Percentiles rank a stretch among this genome's conserved stretches.
Evolutionary conservation across 64 coral and sea anemone genomes (phyloP).

Genomic region (Hydrozoanthus tunicans): DNA sequence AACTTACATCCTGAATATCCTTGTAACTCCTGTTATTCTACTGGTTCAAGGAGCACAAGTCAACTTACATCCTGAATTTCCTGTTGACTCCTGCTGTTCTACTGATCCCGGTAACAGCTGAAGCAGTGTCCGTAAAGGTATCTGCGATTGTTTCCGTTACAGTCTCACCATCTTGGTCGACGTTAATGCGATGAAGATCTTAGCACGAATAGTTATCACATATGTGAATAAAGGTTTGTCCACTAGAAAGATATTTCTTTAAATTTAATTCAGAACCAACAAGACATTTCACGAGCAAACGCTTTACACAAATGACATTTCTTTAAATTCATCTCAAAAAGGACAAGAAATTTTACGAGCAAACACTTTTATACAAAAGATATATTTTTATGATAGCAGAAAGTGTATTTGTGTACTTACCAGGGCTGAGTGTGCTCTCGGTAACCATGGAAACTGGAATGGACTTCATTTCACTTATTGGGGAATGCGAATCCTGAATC

Average conservation of each 20-base stretch:
- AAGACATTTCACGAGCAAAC: too few species aligned
- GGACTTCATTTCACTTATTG: neutral
- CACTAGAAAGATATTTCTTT: too few species aligned
- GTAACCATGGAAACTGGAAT: conserved; percentile 28
- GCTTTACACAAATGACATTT: too few species aligned
- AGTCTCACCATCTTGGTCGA: neutral
- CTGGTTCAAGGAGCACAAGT: too few species aligned
- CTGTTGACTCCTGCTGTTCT: neutral
- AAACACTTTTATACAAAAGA: too few species aligned
- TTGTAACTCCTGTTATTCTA: too few species aligned
- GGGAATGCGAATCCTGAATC: neutral
- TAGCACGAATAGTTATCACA: neutral
- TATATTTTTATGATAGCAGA: too few species aligned
- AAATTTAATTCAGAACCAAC: too few species aligned
- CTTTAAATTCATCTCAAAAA: too few species aligned
- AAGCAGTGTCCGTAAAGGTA: conserved; percentile 1
- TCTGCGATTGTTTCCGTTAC: neutral
- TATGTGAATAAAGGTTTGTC: neutral
- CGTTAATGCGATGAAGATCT: neutral
- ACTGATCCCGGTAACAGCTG: neutral
- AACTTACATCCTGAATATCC: too few species aligned
- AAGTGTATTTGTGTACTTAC: neutral
- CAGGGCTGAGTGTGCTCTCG: conserved; percentile 10
- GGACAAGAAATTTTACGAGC: too few species aligned
- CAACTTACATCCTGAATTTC: conserved; percentile 2